Conservation (phyloP, 2,113 vertebrate species). For the Dromaius novaehollandiae region DNA sequence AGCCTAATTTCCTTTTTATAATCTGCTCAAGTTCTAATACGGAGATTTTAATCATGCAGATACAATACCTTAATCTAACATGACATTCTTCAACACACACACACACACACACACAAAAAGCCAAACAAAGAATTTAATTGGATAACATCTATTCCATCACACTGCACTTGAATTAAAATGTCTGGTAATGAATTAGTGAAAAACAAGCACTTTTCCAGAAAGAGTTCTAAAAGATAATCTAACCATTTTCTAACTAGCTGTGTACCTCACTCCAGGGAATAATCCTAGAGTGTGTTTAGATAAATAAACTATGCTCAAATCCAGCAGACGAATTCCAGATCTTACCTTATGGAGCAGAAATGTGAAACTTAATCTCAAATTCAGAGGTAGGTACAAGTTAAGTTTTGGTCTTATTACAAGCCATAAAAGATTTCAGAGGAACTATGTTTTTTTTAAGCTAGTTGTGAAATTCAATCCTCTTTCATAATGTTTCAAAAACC, state of each 20-base stretch:
- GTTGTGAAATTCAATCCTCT: background rate
- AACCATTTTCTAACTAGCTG: background rate
- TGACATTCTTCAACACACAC: background rate
- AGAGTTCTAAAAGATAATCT: background rate
- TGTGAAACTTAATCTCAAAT: background rate
- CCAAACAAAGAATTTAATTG: background rate
- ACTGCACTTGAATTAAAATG: background rate
- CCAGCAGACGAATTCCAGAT: background rate
- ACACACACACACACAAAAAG: background rate
- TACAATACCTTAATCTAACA: background rate
- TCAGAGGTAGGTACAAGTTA: background rate
- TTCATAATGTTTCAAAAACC: background rate
- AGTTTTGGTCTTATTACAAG: background rate
- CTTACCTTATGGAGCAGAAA: background rate
- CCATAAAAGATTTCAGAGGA: background rate
- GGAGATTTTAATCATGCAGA: background rate
- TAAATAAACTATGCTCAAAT: background rate
- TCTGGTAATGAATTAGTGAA: background rate
- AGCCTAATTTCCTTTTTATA: background rate
- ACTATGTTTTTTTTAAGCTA: background rate
- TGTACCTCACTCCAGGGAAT: background rate
- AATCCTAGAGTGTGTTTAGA: background rate
- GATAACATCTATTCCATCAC: background rate
- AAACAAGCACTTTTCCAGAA: background rate
- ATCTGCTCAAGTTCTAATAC: background rate